Evolutionary conservation across 2,113 vertebrate genomes (phyloP), one percentile per base, ranked within the genome.

Genomic region (Leptobrachium ailaonicum): DNA sequence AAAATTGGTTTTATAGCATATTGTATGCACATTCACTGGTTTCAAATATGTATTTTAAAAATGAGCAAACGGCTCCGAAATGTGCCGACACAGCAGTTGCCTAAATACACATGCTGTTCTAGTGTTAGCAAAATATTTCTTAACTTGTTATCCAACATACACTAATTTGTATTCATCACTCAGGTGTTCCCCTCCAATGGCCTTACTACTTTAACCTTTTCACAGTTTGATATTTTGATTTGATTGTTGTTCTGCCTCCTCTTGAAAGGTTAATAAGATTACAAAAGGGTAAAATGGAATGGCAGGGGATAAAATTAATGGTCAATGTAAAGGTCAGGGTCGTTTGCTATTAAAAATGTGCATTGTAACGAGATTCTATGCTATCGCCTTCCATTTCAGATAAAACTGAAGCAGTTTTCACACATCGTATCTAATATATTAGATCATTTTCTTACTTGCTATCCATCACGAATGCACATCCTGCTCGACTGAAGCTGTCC

Each of bases 191-290:
- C 71, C 41, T 58, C n/a, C 56, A 14, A 13, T 20, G 43, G 9
- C 32, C 47, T 42, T 73, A 56, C 47, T 66, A 56, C 63, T 73
- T 11, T 71, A 73, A 80, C 70, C 77, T 80, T 80, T 80, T 73
- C 47, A 67, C 14, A 66, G 66, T 80, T 73, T 73, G 70, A 73
- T 73, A 73, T 80, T 80, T 66, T 67, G 62, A 73, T 44, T 67
- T 73, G 70, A 73, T 80, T 73, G 63, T 73, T 66, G 60, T 47
- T 54, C 47, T 67, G 60, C 72, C 77, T 66, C 45, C 13, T 79
- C 41, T 41, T 56, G 62, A 80, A 80, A 80, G 77, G 77, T 80
- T 80, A 80, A 80, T 73, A n/a, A 54, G 60, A 66, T 67, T 73
- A 50, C 63, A 80, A 43, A 66, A 80, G 60, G 62, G 9, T 73